Percentiles rank a stretch among this genome's conserved stretches.
Evolutionary conservation across 2,113 vertebrate species (phyloP).

Genomic region (Struthio camelus): DNA sequence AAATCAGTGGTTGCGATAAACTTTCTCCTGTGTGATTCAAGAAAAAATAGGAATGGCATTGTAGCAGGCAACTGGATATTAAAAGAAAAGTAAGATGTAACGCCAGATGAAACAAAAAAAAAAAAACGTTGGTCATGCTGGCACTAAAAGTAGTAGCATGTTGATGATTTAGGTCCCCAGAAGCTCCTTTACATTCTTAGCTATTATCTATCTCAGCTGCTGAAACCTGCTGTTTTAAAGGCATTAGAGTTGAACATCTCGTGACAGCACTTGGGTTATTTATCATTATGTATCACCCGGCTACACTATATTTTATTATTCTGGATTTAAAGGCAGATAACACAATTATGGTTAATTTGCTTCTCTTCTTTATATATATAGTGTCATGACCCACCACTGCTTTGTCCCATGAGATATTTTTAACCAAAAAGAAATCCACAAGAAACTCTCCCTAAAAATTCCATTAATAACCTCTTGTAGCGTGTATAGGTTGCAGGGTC

Average conservation of each 20-base stretch:
- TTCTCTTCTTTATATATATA: conserved; percentile 84
- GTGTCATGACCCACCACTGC: conserved; percentile 87
- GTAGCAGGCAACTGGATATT: conserved; percentile 39
- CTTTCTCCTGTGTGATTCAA: conserved; percentile 25
- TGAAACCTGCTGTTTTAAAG: conserved; percentile 81
- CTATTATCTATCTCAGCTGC: conserved; percentile 81
- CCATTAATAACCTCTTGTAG: conserved; percentile 91
- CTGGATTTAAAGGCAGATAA: conserved; percentile 85
- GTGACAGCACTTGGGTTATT: conserved; percentile 85
- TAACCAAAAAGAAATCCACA: conserved; percentile 85
- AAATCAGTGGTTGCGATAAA: conserved; percentile 52
- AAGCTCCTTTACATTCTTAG: conserved; percentile 70
- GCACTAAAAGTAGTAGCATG: conserved; percentile 75
- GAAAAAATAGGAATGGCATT: not conserved
- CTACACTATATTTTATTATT: conserved; percentile 80
- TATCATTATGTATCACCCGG: conserved; percentile 82
- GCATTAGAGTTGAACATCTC: conserved; percentile 75
- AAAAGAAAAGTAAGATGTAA: conserved; percentile 52
- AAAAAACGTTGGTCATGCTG: conserved; percentile 70
- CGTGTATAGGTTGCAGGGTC: conserved; percentile 90
- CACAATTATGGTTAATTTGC: conserved; percentile 92
- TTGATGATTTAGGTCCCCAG: conserved; percentile 71
- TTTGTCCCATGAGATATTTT: conserved; percentile 88
- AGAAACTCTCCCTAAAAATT: conserved; percentile 92
- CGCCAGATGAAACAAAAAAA: conserved; percentile 68